phyloP scores from a whole-genome alignment of 2,888 invertebrate species.

The Trachelus troglodyta region DNA sequence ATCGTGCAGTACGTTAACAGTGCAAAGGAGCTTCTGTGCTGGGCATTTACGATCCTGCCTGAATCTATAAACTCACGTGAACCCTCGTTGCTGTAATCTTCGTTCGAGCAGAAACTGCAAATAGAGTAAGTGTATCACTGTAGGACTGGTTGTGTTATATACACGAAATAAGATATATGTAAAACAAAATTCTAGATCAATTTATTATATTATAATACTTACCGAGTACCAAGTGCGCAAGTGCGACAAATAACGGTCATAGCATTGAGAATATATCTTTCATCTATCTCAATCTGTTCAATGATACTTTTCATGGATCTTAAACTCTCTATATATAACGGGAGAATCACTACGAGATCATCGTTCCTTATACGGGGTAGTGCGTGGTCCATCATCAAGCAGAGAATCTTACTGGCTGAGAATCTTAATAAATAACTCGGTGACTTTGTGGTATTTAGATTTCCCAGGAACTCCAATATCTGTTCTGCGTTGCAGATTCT shows the following conservation, averaged over 20 bases:
- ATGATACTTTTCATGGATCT: background rate
- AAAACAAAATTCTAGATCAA: background rate
- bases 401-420: conserved; percentile 11
- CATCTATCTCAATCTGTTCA: background rate
- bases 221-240: conserved; percentile 34
- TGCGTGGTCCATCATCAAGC: conserved; percentile 7
- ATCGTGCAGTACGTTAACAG: background rate
- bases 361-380: background rate
- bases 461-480: conserved; percentile 30
- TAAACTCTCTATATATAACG: background rate
- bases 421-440: conserved; percentile 6
- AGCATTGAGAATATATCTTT: background rate
- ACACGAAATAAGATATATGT: background rate
- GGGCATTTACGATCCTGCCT: background rate
- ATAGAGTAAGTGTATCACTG: background rate
- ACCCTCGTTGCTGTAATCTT: background rate
- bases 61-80: background rate
- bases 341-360: background rate
- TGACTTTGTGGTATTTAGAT: conserved; percentile 21
- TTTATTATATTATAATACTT: background rate
- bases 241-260: conserved; percentile 20
- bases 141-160: background rate
- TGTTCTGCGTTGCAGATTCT: conserved; percentile 25
- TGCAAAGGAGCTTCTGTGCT: background rate
- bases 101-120: background rate